Evolutionary conservation across 92 coral and sea anemone genomes (phyloP), one percentile per base, ranked within the genome.

Genomic region (Parazoanthus darwini): DNA sequence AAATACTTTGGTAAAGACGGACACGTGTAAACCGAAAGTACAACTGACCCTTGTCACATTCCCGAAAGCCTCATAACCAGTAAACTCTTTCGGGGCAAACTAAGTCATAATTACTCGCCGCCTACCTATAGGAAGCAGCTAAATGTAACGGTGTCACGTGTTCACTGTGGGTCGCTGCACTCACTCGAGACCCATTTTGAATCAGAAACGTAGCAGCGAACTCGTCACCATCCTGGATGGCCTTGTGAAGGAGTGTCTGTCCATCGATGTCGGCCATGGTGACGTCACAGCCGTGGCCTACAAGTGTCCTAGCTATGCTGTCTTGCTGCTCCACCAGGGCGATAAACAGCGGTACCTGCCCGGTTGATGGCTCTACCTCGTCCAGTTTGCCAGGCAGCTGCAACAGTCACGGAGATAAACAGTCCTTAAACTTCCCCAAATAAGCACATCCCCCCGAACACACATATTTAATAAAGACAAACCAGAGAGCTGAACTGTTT

Each of bases 111-210:
- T 6, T 63, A 20, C 5, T 1, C 20, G 18, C 33, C n/a, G 58
- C 73, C 44, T 68, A 97, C 99, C 88, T 94, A 90, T 95, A 97
- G 1, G 98, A 97, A 37, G 99, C 97, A 86, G 99, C 92, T 80
- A 95, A 78, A 87, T 97, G 99, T 13, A 97, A 80, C 1, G 99
- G 94, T 0, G 99, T 95, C 33, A 91, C 94, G 77, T 94, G 94
- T 78, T 95, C 98, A 26, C 82, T 90, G 50, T 91, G 93, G 46
- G 98, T 97, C 0, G 96, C 97, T 48, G 98, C 98, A 80, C 93
- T 95, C 37, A 90, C 94, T 46, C 93, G 89, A 51, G 99, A 95
- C 39, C 97, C 97, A 89, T 97, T 95, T 83, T 95, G 92, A 65
- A 97, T 95, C 79, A 97, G 86, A 90, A 95, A 97, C 1, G 92